These are phyloP conservation scores for Euura lappo DNA, from an alignment of 1,140 invertebrate species.

Conservation along the genomic window DNA sequence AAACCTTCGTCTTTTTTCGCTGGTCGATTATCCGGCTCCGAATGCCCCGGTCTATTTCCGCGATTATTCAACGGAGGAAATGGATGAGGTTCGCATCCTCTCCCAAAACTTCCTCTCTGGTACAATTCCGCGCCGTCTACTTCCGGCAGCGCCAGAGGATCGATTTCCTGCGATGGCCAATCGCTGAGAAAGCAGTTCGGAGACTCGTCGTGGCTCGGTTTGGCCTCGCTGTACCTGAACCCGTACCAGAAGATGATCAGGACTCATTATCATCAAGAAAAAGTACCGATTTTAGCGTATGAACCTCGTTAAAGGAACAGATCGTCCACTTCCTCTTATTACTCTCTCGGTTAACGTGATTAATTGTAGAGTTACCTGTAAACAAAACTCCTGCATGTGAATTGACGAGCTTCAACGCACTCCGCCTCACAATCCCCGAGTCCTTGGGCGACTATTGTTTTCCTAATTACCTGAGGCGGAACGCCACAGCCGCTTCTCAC, in stretches of 20 bases:
- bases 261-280: constrained; percentile 8
- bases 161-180: constrained; percentile 69
- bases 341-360: neutral
- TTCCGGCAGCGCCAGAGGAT: constrained; percentile 63
- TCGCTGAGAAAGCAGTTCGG: constrained; percentile 73
- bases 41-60: neutral
- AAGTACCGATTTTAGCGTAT: no score
- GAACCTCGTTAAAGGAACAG: no score
- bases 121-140: constrained; percentile 73
- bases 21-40: neutral
- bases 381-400: constrained; percentile 79
- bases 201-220: constrained; percentile 14
- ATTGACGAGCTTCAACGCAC: constrained; percentile 70
- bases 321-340: no score
- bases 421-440: constrained; percentile 79
- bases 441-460: constrained; percentile 68
- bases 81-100: constrained; percentile 74
- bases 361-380: constrained; percentile 64
- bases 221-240: constrained; percentile 62
- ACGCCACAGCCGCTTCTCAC: constrained; percentile 74
- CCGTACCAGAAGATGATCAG: constrained; percentile 23
- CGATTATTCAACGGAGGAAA: constrained; percentile 22
- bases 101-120: constrained; percentile 77
- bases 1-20: no score
- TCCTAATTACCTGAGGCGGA: constrained; percentile 65